These are phyloP conservation scores for Pyrocephalus nanus DNA, from an alignment of 2,797 vertebrate genomes.

Conservation along the genomic window DNA sequence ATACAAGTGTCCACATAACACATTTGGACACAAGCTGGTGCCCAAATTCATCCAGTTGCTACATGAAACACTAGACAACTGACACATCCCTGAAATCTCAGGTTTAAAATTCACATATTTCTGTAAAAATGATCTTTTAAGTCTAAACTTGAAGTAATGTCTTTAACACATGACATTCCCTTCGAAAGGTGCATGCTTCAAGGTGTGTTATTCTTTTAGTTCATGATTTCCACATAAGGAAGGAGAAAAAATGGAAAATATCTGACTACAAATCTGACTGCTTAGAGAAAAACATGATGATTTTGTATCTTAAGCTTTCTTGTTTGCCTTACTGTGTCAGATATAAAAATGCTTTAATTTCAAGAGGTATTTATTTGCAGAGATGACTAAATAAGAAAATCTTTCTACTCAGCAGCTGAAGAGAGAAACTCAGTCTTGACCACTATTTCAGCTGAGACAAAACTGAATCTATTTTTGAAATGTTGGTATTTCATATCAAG, in stretches of 20 bases:
- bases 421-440: not conserved
- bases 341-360: not conserved
- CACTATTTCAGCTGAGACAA: not conserved
- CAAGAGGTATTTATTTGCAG: not conserved
- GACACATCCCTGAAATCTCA: not conserved
- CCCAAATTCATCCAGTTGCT: not conserved
- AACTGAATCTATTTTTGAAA: not conserved
- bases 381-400: not conserved
- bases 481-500: accelerated
- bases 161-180: not conserved
- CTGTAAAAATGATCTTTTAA: not conserved
- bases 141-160: not conserved
- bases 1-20: not conserved
- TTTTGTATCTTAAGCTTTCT: not conserved
- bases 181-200: not conserved
- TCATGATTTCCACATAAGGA: not conserved
- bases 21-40: not conserved
- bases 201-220: not conserved
- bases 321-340: not conserved
- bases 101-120: not conserved
- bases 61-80: not conserved
- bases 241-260: accelerated
- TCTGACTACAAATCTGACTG: not conserved
- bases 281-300: not conserved
- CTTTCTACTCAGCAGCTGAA: not conserved